Evolutionary conservation across 2,797 vertebrate genomes (phyloP), one percentile per base, ranked within the genome.

Genomic region (Argya squamiceps): DNA sequence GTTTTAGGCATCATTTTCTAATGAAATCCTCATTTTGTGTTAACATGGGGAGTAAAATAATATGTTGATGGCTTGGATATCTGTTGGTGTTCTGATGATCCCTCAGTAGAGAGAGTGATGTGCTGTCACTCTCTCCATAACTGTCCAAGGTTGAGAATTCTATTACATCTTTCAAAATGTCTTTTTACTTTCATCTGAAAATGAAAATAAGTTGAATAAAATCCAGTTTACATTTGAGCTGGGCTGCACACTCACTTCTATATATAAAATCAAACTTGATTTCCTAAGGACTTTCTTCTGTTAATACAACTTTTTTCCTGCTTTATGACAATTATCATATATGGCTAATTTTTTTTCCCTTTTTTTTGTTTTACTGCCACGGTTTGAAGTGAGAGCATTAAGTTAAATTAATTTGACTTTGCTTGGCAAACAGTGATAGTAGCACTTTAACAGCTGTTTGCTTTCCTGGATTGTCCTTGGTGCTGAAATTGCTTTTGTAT

Each of bases 391-490:
- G 75, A 87, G 70, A 88, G 22, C 95, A 95, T 96, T 94, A 93
- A 94, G 80, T 93, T 86, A 84, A 97, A 95, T 95, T 89, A 95
- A 96, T 97, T 92, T 97, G 92, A 73, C 80, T 95, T 92, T 81
- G 64, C 60, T 78, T 92, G 93, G 94, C 80, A 87, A 90, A 79
- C 1, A 52, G 82, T 3, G n/a, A 64, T 70, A 46, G 91, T 74
- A 44, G 88, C 70, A 53, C 84, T 96, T 94, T 59, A 92, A 56
- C 80, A 96, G 92, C 97, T 97, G 98, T 98, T 98, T 96, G 96
- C 98, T 98, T 98, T 98, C 94, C 97, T 97, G 97, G 97, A 97
- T 97, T 98, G 98, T 98, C 98, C 98, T 99, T 98, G 98, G 97
- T 98, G 97, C 97, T 96, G 89, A 98, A 98, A 96, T 97, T 97